phyloP scores from a whole-genome alignment of 2,113 vertebrate species.

The Okapia johnstoni region DNA sequence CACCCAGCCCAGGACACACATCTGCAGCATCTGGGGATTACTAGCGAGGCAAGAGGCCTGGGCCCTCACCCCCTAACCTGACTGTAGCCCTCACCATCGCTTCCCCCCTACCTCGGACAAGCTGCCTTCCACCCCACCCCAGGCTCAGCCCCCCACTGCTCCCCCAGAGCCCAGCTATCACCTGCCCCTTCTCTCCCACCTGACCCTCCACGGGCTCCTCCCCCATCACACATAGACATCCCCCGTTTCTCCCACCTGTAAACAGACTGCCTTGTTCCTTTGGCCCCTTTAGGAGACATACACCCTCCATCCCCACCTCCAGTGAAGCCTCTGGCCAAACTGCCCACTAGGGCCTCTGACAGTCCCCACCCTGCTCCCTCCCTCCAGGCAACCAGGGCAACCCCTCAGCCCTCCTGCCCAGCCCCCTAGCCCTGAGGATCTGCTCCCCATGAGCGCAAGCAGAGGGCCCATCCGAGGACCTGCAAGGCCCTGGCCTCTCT shows the following conservation, averaged over 20 bases:
- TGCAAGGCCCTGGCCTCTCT: accelerated
- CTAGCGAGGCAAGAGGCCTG: neutral
- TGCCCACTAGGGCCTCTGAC: accelerated
- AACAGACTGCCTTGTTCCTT: neutral
- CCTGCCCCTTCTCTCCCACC: neutral
- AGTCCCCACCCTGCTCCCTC: neutral
- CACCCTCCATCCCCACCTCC: neutral
- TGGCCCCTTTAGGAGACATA: neutral
- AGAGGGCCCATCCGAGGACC: neutral
- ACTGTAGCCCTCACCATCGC: accelerated
- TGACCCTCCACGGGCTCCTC: neutral
- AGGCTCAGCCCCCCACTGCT: neutral
- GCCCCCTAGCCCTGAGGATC: neutral
- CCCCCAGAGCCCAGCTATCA: neutral
- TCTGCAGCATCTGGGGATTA: too few species aligned
- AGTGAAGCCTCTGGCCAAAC: neutral
- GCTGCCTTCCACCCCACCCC: accelerated
- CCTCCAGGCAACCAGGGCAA: neutral
- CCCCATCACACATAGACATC: accelerated
- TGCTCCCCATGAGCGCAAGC: neutral
- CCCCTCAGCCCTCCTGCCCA: neutral
- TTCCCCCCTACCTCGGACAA: neutral
- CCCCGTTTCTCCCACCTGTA: accelerated
- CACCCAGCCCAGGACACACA: neutral
- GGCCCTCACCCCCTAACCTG: neutral